Evolutionary conservation across 2,888 invertebrate species (phyloP).

Genomic region (Zelleria hepariella): DNA sequence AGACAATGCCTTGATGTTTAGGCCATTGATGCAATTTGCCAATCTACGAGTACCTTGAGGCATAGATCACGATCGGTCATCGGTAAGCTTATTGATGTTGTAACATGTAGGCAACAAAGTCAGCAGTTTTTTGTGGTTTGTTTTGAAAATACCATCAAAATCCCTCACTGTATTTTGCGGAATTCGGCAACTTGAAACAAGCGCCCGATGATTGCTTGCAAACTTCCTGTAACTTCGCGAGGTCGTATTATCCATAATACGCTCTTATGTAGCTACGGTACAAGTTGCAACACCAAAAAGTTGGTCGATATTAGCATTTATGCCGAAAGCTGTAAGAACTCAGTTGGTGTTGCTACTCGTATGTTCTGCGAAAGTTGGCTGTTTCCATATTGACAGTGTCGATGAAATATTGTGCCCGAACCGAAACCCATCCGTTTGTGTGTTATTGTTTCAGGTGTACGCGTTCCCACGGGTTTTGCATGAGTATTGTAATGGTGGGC

Average conservation of each 20-base stretch:
- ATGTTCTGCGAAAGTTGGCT: not conserved
- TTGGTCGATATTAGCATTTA: not conserved
- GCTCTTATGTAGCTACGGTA: not conserved
- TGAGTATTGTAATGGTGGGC: not conserved
- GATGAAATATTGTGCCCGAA: not conserved
- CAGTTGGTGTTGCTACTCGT: not conserved
- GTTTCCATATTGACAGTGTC: not conserved
- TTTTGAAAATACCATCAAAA: not conserved
- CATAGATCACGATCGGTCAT: too few relatives aligned
- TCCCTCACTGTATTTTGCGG: not conserved
- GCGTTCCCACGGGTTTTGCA: not conserved
- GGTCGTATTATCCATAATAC: not conserved
- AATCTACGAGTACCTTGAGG: too few relatives aligned
- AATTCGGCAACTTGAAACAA: not conserved
- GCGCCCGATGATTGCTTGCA: not conserved
- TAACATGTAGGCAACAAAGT: too few relatives aligned
- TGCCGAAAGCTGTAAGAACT: not conserved
- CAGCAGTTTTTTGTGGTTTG: too few relatives aligned
- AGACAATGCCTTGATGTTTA: too few relatives aligned
- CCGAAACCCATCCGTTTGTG: not conserved
- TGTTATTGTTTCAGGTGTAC: not conserved
- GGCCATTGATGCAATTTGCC: too few relatives aligned
- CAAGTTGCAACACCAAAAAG: not conserved
- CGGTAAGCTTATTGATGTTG: too few relatives aligned
- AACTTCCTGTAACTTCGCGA: not conserved